Percentiles rank a stretch among this genome's conserved stretches.
Conservation (phyloP, 2,888 invertebrate species). For the Zygogramma bicolorata region DNA sequence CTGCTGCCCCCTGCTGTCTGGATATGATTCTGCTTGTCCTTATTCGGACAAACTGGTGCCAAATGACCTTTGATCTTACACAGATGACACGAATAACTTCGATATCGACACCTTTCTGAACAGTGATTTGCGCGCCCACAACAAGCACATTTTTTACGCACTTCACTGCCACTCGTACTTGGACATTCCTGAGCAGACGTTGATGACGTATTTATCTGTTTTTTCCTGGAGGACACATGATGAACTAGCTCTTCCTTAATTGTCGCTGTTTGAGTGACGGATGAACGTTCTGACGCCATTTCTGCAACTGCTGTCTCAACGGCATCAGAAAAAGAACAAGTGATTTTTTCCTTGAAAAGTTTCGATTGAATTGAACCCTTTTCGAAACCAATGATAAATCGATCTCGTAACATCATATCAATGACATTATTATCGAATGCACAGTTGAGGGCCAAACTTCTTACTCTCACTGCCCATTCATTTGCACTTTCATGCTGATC, state of each 20-base stretch:
- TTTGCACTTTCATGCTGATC: conserved; percentile 20
- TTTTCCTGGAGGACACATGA: background rate
- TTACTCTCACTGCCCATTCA: conserved; percentile 35
- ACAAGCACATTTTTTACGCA: no score
- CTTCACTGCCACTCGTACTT: no score
- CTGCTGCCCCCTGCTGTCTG: no score
- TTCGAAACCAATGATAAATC: conserved; percentile 23
- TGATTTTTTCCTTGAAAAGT: conserved; percentile 12
- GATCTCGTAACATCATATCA: conserved; percentile 33
- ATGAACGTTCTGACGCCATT: background rate
- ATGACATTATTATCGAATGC: conserved; percentile 27
- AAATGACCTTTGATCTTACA: no score
- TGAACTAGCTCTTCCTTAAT: background rate
- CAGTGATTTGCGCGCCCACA: no score
- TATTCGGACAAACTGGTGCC: no score
- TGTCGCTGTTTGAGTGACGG: background rate
- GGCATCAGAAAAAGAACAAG: background rate
- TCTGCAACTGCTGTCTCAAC: background rate
- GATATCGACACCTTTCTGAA: no score
- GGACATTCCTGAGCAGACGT: no score
- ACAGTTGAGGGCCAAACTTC: conserved; percentile 27
- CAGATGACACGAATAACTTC: no score
- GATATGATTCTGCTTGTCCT: no score
- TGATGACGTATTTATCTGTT: background rate
- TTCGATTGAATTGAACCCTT: conserved; percentile 1